Conservation (phyloP, 2,888 invertebrate species). For the Cyclophora punctaria region DNA sequence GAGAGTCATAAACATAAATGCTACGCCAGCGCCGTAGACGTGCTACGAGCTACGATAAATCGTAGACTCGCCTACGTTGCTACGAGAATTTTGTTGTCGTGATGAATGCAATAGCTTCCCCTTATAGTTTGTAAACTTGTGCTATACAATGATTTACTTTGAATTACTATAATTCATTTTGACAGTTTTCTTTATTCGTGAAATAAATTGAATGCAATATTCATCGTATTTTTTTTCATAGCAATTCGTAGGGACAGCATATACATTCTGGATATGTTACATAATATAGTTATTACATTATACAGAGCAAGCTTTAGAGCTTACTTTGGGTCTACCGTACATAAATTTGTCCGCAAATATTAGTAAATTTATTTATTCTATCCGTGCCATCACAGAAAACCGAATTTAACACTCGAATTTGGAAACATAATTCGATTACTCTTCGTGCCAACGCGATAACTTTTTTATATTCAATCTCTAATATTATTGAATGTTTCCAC, state of each 20-base stretch:
- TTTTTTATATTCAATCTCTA: not conserved
- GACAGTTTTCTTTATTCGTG: too few species aligned
- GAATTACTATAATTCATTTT: not conserved
- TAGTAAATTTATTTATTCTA: not conserved
- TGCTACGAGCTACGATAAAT: conserved; percentile 38
- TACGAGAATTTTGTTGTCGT: conserved; percentile 26
- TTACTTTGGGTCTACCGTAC: too few species aligned
- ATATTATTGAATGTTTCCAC: not conserved
- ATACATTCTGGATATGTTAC: too few species aligned
- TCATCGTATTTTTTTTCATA: too few species aligned
- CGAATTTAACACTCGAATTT: not conserved
- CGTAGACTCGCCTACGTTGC: conserved; percentile 23
- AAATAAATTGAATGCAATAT: too few species aligned
- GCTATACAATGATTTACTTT: not conserved
- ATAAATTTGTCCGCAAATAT: not conserved
- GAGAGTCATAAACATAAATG: conserved; percentile 30
- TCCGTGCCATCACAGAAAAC: not conserved
- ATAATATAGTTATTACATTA: too few species aligned
- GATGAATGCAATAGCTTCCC: conserved; percentile 11
- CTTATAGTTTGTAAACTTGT: conserved; percentile 3
- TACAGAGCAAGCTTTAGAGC: too few species aligned
- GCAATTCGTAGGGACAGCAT: too few species aligned
- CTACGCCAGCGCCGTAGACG: conserved; percentile 29
- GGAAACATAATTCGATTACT: not conserved
- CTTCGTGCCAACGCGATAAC: not conserved